These are phyloP conservation scores for Tachycineta bicolor DNA, from an alignment of 2,113 vertebrate species.

Conservation along the genomic window DNA sequence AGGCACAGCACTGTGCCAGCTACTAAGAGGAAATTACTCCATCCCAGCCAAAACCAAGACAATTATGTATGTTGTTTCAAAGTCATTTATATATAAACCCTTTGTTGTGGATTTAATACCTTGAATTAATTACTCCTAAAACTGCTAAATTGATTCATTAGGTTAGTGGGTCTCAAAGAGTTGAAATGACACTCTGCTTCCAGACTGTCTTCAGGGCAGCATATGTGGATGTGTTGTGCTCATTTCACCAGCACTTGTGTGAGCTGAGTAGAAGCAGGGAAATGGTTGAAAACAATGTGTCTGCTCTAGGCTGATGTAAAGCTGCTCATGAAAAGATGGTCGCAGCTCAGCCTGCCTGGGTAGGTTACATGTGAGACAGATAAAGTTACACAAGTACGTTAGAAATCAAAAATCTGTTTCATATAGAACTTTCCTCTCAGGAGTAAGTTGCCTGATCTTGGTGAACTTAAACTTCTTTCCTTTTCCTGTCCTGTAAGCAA, in stretches of 20 bases:
- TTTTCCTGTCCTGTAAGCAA: neutral
- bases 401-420: neutral
- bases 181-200: neutral
- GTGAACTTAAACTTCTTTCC: neutral
- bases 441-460: neutral
- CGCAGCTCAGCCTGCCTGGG: neutral
- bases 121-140: neutral
- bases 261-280: neutral
- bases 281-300: neutral
- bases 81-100: neutral
- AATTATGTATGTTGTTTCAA: neutral
- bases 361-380: neutral
- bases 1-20: too few relatives aligned
- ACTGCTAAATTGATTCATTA: neutral
- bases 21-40: neutral
- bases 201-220: neutral
- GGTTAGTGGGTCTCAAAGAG: neutral
- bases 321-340: neutral
- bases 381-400: neutral
- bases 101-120: neutral
- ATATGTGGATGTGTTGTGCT: neutral
- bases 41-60: neutral
- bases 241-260: neutral
- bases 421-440: neutral
- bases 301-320: neutral